Percentiles rank a stretch among this genome's conserved stretches.
These are phyloP conservation scores for Metacarcinus magister DNA, from an alignment of 2,888 invertebrate species.

Conservation along the genomic window DNA sequence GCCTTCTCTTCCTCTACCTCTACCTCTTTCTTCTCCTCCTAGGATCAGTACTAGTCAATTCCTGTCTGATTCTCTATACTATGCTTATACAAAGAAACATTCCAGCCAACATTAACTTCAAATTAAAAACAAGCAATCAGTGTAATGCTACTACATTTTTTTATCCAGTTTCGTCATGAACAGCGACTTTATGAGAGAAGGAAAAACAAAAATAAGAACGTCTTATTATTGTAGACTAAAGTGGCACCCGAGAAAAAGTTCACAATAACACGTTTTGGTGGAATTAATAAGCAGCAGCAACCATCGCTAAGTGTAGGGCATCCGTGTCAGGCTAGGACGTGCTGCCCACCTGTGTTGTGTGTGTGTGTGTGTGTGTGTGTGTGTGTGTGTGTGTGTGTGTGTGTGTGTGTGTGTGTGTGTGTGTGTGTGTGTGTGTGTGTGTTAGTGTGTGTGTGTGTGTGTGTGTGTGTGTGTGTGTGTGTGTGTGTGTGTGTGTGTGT, in stretches of 20 bases:
- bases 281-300: slow-evolving; percentile 8
- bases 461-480: slow-evolving; percentile 50
- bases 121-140: not conserved
- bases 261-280: not conserved
- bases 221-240: not conserved
- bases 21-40: not conserved
- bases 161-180: not conserved
- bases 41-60: not conserved
- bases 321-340: not conserved
- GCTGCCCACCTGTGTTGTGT: not conserved
- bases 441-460: slow-evolving; percentile 56
- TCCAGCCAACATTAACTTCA: not conserved
- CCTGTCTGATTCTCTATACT: not conserved
- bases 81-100: not conserved
- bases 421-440: slow-evolving; percentile 59
- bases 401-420: slow-evolving; percentile 54
- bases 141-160: not conserved
- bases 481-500: slow-evolving; percentile 8
- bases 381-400: slow-evolving; percentile 49
- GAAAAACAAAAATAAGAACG: not conserved
- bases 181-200: not conserved
- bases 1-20: not conserved
- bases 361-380: slow-evolving; percentile 44
- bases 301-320: not conserved
- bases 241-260: not conserved